Evolutionary conservation across 2,888 invertebrate species (phyloP), one percentile per base, ranked within the genome.

Genomic region (Poecilus cupreus): DNA sequence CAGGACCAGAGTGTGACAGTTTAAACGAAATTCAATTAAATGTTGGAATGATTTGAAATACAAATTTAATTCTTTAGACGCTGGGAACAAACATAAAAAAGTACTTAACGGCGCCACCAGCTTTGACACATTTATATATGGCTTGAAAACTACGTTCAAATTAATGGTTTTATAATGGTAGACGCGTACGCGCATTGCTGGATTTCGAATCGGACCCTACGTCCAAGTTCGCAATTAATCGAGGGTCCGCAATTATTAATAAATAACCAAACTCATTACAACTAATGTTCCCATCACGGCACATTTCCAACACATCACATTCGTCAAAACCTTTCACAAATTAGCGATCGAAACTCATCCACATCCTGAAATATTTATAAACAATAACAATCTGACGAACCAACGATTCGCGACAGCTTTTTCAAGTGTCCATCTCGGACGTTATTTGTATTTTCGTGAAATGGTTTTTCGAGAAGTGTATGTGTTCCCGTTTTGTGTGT

Each of bases 231-330:
- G 32, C 51, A 75, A 51, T 75, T 54, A 75, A 75, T 75, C 49
- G 75, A 51, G 32, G 75, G 49, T 51, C 51, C 49, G 72, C 24
- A 75, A 51, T 68, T 37, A 68, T 75, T 75, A 49, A 75, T 75
- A 75, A 49, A 51, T 51, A 75, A 26, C 13, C 51, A 49, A 51
- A 72, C 20, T 46, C 39, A 46, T 72, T 72, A 68, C 32, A 64
- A 24, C 32, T 26, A 64, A 32, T 64, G 18, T 8, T 54, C 18
- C 16, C 37, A 16, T 68, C 16, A 16, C 4, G 18, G 24, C 60
- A 60, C 16, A 60, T n/a, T 60, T 26, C 24, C 26, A 60, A 68
- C 60, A 68, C 20, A 39, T 32, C 32, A 32, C 32, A 32, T 54
- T 16, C 72, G 24, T 72, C 72, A 72, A 72, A 72, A 72, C 43